Conservation (phyloP, 1,140 invertebrate genomes). For the Bradysia coprophila region DNA sequence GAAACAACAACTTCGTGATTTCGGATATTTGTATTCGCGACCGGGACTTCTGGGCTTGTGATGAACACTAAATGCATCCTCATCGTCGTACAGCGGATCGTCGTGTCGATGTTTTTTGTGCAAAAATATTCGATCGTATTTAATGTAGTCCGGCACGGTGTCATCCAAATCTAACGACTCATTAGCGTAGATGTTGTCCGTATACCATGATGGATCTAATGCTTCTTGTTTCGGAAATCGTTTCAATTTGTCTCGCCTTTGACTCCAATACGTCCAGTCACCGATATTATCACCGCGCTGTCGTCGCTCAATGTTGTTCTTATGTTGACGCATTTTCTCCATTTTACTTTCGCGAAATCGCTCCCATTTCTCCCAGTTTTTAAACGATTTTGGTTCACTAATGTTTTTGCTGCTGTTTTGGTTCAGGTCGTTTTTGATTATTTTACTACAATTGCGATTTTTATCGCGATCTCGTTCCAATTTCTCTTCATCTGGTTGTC, state of each 20-base stretch:
- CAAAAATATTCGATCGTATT: slow-evolving; percentile 10
- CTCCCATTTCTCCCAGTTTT: slow-evolving; percentile 24
- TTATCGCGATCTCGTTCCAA: slow-evolving; percentile 10
- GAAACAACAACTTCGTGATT: slow-evolving; percentile 22
- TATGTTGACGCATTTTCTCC: slow-evolving; percentile 16
- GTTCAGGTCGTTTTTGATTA: neutral
- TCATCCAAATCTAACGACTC: slow-evolving; percentile 21
- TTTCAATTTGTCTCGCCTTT: slow-evolving; percentile 25
- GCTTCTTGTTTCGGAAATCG: slow-evolving; percentile 26
- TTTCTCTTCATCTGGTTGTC: slow-evolving; percentile 34
- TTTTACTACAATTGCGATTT: slow-evolving; percentile 3
- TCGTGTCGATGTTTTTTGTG: slow-evolving; percentile 17
- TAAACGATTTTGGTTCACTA: slow-evolving; percentile 14
- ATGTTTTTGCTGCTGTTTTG: slow-evolving; percentile 2
- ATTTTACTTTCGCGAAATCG: slow-evolving; percentile 22
- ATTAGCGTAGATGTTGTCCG: slow-evolving; percentile 29
- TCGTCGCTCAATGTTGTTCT: slow-evolving; percentile 1
- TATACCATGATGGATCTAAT: slow-evolving; percentile 21
- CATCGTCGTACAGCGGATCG: slow-evolving; percentile 18
- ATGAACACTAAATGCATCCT: slow-evolving; percentile 5
- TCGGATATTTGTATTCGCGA: slow-evolving; percentile 21
- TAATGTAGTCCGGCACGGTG: slow-evolving; percentile 13
- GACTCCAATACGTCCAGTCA: neutral
- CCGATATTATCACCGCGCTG: neutral
- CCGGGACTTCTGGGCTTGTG: slow-evolving; percentile 10